Conservation (phyloP, 2,888 invertebrate species). For the Itoplectis maculator region DNA sequence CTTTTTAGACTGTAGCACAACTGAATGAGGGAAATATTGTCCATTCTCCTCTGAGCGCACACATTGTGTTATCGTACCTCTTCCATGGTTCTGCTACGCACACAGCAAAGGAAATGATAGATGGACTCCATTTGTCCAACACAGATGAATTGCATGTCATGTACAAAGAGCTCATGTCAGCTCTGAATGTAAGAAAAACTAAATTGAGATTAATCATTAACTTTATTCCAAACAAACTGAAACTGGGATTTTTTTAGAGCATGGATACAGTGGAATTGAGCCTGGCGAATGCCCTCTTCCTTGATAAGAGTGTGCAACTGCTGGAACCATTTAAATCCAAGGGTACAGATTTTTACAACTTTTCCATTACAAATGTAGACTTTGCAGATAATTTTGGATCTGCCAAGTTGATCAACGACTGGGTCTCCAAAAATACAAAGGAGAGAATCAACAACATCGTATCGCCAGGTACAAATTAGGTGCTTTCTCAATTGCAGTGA, state of each 20-base stretch:
- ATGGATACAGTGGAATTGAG: constrained; percentile 86
- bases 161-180: constrained; percentile 69
- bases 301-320: constrained; percentile 86
- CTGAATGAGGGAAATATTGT: constrained; percentile 72
- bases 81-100: constrained; percentile 75
- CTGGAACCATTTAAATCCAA: constrained; percentile 86
- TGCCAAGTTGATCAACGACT: constrained; percentile 89
- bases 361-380: constrained; percentile 88
- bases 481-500: neutral
- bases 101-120: constrained; percentile 75
- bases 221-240: constrained; percentile 16
- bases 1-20: constrained; percentile 70
- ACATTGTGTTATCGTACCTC: constrained; percentile 80
- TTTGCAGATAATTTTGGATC: constrained; percentile 86
- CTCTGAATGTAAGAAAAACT: constrained; percentile 74
- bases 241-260: constrained; percentile 69
- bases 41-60: constrained; percentile 80
- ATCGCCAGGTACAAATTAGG: constrained; percentile 82
- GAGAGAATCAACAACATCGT: constrained; percentile 93
- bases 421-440: constrained; percentile 92
- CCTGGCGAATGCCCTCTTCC: constrained; percentile 90
- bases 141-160: constrained; percentile 63
- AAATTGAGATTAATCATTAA: neutral
- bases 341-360: constrained; percentile 88
- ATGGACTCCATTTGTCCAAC: constrained; percentile 68